Base-by-base conservation (phyloP, 2,113 vertebrate genomes). In the Benitochromis conjunctus region DNA sequence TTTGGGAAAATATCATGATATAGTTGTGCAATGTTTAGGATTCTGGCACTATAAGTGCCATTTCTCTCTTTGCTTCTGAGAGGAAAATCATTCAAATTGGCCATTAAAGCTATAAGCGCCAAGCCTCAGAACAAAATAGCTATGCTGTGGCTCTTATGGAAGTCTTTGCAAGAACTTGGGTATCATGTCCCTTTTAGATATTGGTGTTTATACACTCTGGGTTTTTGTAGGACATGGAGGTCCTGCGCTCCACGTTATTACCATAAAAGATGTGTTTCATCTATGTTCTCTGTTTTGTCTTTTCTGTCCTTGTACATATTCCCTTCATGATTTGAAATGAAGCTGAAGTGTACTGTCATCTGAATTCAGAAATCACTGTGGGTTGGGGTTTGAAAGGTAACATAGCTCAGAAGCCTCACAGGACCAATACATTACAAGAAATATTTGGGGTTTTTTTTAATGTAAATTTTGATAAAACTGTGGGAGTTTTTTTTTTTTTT, bases 381-480 rank as follows among this genome's bases (percentile, higher is more conserved):
- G 26, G 46, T 34, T 76, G 16, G 46, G 46, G 46, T 53, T 83
- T 69, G 54, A 55, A 84, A 53, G n/a, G 36, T 51, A 80, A 51
- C 18, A 71, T 71, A 51, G 46, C 71, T 76, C 46, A 34, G 16
- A 51, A 51, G 71, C 71, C 26, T 76, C 85, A 85, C 24, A 81
- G 58, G 86, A 81, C 83, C 36, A 36, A 38, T 31, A 12, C 24
- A 34, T 31, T 57, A n/a, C 81, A 36, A 80, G 21, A 85, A 57
- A 60, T 88, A 80, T 82, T 91, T 79, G 58, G 8, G 58, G 16
- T 0, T 0, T 2, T 81, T 88, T 84, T 74, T 55, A 56, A 84
- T 87, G 34, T 86, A 56, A 79, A 84, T 93, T 94, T 87, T 91
- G 58, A 88, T 92, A 81, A 84, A 81, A 83, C 12, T 53, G 26